phyloP scores from a whole-genome alignment of 2,797 vertebrate genomes.

The Naso thynnoides region DNA sequence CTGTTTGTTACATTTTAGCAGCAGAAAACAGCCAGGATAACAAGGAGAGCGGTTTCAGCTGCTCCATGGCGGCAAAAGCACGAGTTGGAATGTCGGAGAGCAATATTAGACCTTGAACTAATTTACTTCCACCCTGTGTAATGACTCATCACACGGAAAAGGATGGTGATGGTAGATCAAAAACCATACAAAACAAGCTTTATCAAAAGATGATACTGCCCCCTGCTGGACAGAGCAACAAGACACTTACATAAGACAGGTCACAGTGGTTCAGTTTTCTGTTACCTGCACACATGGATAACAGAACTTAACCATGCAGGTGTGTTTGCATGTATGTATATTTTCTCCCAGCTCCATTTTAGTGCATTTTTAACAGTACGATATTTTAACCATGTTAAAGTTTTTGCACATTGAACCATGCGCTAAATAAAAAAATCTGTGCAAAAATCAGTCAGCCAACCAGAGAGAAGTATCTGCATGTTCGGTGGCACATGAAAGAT shows the following conservation, averaged over 20 bases:
- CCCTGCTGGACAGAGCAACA: constrained; percentile 64
- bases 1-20: constrained; percentile 22
- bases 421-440: background rate
- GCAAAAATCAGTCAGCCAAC: constrained; percentile 17
- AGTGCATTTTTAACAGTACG: background rate
- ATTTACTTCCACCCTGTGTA: constrained; percentile 65
- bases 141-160: constrained; percentile 75
- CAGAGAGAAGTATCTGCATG: background rate
- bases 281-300: background rate
- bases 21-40: constrained; percentile 27
- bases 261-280: constrained; percentile 11
- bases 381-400: constrained; percentile 6
- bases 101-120: constrained; percentile 51
- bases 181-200: constrained; percentile 2
- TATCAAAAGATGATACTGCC: constrained; percentile 56
- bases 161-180: constrained; percentile 41
- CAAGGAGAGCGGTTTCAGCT: constrained; percentile 1
- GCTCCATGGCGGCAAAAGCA: constrained; percentile 21
- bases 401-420: constrained; percentile 1
- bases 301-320: background rate
- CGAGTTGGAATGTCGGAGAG: constrained; percentile 34
- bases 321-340: background rate
- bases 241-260: constrained; percentile 41
- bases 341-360: background rate
- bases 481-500: background rate